Conservation (phyloP, 2,888 invertebrate species). For the Cenopis cana region DNA sequence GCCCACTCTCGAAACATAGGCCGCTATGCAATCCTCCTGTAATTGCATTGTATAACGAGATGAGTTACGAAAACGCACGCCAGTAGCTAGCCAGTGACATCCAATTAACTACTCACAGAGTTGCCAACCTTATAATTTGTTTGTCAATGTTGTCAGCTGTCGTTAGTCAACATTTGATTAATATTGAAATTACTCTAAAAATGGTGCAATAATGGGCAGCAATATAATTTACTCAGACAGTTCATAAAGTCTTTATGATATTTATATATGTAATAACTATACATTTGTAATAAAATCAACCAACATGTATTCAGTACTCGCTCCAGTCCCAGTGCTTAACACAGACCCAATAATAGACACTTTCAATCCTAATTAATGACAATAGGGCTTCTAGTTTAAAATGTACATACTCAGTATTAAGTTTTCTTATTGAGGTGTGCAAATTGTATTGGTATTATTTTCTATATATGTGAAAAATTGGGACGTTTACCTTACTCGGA, state of each 20-base stretch:
- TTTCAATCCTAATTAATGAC: too few relatives aligned
- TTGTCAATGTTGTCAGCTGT: not conserved
- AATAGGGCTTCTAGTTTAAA: too few relatives aligned
- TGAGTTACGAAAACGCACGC: conserved; percentile 35
- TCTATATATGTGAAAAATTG: too few relatives aligned
- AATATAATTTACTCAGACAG: not conserved
- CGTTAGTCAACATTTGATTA: conserved; percentile 33
- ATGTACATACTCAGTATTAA: too few relatives aligned
- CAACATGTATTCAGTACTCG: not conserved
- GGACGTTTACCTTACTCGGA: too few relatives aligned
- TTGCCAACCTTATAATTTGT: conserved; percentile 16
- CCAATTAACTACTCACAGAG: conserved; percentile 8
- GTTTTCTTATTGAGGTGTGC: too few relatives aligned
- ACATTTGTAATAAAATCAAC: not conserved
- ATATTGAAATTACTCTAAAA: not conserved
- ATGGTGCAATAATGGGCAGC: not conserved
- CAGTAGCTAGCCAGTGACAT: conserved; percentile 2
- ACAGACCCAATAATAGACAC: too few relatives aligned
- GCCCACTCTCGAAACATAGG: not conserved
- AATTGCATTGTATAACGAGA: conserved; percentile 43
- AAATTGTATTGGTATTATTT: too few relatives aligned
- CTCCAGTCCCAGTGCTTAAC: too few relatives aligned
- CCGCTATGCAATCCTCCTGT: conserved; percentile 27
- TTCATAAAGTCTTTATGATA: not conserved
- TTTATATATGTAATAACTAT: too few relatives aligned